These are phyloP conservation scores for Andrena bicolor DNA, from an alignment of 2,888 invertebrate genomes.

Conservation along the genomic window DNA sequence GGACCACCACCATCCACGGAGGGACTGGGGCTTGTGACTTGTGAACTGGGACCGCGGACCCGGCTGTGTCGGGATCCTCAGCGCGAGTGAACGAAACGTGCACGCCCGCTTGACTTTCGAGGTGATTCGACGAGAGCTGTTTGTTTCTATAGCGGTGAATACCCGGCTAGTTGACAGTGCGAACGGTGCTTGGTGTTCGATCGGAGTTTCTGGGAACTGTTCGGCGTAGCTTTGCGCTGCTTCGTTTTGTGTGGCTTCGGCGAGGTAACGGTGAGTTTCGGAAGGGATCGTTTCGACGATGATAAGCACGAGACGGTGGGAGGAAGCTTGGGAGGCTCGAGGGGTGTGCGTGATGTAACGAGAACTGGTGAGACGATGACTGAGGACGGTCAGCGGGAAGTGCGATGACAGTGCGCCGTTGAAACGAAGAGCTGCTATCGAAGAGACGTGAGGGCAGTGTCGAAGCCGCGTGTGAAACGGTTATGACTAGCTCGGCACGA, in stretches of 20 bases:
- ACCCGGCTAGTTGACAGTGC: neutral
- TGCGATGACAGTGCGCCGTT: conserved; percentile 50
- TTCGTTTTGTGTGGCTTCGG: neutral
- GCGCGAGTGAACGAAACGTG: conserved; percentile 5
- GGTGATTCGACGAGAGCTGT: neutral
- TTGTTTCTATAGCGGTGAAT: neutral
- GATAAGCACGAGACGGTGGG: conserved; percentile 11
- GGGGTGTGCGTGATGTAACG: conserved; percentile 41
- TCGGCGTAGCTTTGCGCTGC: too few relatives aligned
- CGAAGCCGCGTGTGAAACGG: conserved; percentile 1
- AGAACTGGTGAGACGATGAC: conserved; percentile 33
- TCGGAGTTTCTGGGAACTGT: neutral
- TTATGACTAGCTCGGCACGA: conserved; percentile 14
- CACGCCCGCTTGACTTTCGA: neutral
- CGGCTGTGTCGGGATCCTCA: neutral
- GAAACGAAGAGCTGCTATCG: conserved; percentile 23
- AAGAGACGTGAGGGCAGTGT: conserved; percentile 13
- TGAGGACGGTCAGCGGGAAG: conserved; percentile 22
- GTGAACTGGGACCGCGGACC: neutral
- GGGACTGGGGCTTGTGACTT: neutral
- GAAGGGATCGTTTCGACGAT: conserved; percentile 1
- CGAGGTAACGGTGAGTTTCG: neutral
- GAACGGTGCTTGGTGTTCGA: neutral
- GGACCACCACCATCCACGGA: conserved; percentile 10
- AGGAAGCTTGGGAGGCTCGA: conserved; percentile 22